Evolutionary conservation across 2,113 vertebrate species (phyloP).

Genomic region (Aplodontia rufa): DNA sequence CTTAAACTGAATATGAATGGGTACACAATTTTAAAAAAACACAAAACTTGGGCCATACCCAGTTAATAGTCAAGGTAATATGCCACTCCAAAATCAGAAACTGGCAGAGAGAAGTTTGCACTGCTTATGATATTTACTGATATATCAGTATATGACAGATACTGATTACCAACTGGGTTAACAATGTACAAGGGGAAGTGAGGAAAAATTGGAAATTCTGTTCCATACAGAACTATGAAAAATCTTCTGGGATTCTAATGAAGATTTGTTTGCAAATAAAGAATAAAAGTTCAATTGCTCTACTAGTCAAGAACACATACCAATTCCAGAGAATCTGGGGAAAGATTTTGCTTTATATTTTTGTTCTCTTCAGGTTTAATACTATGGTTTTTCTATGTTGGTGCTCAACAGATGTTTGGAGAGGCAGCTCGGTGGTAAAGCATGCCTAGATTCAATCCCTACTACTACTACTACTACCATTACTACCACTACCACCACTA

Average conservation of each 20-base stretch:
- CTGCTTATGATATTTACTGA: rapidly evolving
- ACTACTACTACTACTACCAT: no score
- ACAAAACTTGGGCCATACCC: not conserved
- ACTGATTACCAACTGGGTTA: not conserved
- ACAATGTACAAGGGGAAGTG: not conserved
- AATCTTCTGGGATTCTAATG: slow-evolving; percentile 19
- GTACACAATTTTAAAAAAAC: not conserved
- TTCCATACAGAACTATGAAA: not conserved
- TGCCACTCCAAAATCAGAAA: not conserved
- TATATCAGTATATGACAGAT: no score
- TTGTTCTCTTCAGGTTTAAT: not conserved
- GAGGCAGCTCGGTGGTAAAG: no score
- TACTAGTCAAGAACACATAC: not conserved
- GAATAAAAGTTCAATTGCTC: not conserved
- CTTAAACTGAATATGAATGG: not conserved
- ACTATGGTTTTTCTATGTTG: not conserved
- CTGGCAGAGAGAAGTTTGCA: not conserved
- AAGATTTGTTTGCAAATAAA: not conserved
- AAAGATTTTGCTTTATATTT: not conserved
- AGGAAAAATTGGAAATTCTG: not conserved
- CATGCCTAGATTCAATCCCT: no score
- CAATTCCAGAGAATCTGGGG: not conserved
- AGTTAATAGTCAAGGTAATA: no score
- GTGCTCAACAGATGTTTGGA: not conserved
- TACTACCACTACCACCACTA: no score